Evolutionary conservation across 53 echinoderm and acorn worm genomes (phyloP), one percentile per base, ranked within the genome.

Genomic region (Echinometra lucunter): DNA sequence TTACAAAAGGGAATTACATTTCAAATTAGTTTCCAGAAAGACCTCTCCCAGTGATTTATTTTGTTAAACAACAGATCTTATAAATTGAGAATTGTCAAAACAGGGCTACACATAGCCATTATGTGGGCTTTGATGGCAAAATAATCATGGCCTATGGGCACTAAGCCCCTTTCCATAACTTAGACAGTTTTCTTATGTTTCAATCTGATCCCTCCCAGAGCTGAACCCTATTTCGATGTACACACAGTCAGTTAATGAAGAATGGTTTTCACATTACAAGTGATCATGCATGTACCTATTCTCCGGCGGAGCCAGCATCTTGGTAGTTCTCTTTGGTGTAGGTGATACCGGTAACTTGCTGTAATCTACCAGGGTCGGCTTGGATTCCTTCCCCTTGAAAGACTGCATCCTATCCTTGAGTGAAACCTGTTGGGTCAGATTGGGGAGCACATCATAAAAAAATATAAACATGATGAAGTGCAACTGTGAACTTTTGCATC

Each of bases 391-490:
- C 28, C 85, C 91, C 82, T 95, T 95, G 92, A 96, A 96, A 16
- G 94, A 90, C 69, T 95, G 88, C 95, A 96, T 81, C 93, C 97
- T 88, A 32, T 97, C 97, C 53, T 89, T 95, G 18, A 96, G 85
- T 0, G 93, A 94, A 2, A 96, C 94, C 70, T 95, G 47, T 5
- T 35, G 45, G 27, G 21, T 10, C 40, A 83, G 6, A 74, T 18
- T 45, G 30, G 57, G 21, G 63, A 15, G 63, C 21, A 40, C 21
- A 12, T 32, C 69, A 8, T 32, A 69, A 69, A 12, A 69, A 15
- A 34, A 1, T 28, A 12, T 12, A 30, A 69, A 12, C 30, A 69
- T 7, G 30, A 10, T 69, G 15, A 69, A 63, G 27, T 63, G 25
- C 63, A 27, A 63, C 63, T 5, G 63, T 63, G 60, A n/a, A n/a